A percentile compares a stretch with the other conserved stretches of the same genome.
These are phyloP conservation scores for Eulemur macaco DNA, from an alignment of 2,113 vertebrate species.

Conservation along the genomic window DNA sequence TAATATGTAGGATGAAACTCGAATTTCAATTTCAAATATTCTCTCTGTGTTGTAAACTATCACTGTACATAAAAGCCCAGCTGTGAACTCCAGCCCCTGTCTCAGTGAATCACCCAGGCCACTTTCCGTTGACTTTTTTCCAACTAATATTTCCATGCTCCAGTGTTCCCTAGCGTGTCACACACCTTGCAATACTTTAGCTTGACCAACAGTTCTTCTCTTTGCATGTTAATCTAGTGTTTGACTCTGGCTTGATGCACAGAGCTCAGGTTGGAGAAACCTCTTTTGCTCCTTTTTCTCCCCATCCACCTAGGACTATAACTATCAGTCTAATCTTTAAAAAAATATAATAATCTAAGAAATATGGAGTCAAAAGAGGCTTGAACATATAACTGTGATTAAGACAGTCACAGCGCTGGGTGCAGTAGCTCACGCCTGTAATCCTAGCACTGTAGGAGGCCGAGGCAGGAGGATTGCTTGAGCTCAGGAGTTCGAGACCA, in stretches of 20 bases:
- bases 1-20: not conserved
- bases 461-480: too few relatives aligned
- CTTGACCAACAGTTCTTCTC: not conserved
- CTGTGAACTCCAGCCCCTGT: not conserved
- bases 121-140: not conserved
- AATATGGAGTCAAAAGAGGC: not conserved
- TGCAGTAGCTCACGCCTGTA: too few relatives aligned
- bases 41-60: not conserved
- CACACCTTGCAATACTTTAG: not conserved
- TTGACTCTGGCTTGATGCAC: not conserved
- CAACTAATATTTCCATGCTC: not conserved
- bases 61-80: not conserved
- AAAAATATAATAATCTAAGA: not conserved
- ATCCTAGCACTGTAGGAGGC: too few relatives aligned
- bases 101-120: not conserved
- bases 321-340: not conserved
- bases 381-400: not conserved
- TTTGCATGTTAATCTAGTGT: not conserved
- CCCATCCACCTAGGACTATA: not conserved
- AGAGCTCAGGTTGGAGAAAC: not conserved
- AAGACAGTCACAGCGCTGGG: not conserved
- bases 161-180: not conserved
- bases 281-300: not conserved
- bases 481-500: too few relatives aligned
- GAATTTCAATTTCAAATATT: constrained; percentile 18